Evolutionary conservation across 2,888 invertebrate genomes (phyloP).

Genomic region (Acleris holmiana): DNA sequence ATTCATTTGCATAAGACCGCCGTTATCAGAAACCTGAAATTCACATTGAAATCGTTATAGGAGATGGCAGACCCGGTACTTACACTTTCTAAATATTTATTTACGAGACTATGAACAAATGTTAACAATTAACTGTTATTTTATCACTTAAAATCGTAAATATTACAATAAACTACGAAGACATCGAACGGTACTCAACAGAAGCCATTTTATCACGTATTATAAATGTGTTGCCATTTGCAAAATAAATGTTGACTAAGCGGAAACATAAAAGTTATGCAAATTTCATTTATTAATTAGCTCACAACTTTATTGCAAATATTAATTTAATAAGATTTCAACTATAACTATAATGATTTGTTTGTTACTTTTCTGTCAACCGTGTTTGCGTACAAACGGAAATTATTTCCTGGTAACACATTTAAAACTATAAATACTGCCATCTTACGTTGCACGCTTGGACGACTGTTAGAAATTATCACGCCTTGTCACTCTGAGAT

Average conservation of each 20-base stretch:
- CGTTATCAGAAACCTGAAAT: slow-evolving; percentile 68
- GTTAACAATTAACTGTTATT: slow-evolving; percentile 25
- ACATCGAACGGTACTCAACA: slow-evolving; percentile 60
- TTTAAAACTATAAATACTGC: no score
- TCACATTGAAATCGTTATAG: slow-evolving; percentile 31
- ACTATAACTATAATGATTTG: no score
- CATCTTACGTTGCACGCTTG: no score
- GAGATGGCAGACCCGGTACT: slow-evolving; percentile 38
- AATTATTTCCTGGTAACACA: no score
- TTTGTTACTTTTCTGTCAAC: no score
- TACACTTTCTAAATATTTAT: slow-evolving; percentile 43
- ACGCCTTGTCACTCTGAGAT: no score
- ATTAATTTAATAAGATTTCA: no score
- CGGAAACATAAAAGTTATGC: not conserved
- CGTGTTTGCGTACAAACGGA: no score
- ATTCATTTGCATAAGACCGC: slow-evolving; percentile 63
- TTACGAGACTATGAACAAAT: slow-evolving; percentile 34
- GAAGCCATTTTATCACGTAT: slow-evolving; percentile 77
- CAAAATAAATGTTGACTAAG: not conserved
- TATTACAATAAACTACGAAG: slow-evolving; percentile 52
- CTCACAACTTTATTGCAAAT: no score
- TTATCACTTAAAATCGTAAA: slow-evolving; percentile 48
- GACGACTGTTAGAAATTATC: no score
- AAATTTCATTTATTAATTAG: not conserved
- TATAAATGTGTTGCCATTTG: slow-evolving; percentile 46